Percentiles rank a stretch among this genome's conserved stretches.
phyloP scores from a whole-genome alignment of 2,888 invertebrate genomes.

The Drosophila planitibia region DNA sequence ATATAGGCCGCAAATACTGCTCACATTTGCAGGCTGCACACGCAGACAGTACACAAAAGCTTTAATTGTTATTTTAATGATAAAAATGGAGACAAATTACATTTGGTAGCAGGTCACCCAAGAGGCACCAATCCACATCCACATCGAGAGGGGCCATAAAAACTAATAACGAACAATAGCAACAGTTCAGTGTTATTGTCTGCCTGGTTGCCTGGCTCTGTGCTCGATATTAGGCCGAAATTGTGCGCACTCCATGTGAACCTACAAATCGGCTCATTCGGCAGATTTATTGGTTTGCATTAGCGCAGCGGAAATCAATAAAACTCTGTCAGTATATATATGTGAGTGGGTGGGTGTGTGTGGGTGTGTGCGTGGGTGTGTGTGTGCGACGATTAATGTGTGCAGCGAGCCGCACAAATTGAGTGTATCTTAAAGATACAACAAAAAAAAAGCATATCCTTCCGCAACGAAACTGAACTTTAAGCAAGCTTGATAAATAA shows the following conservation, averaged over 20 bases:
- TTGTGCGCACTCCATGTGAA: conserved; percentile 38
- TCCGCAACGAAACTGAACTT: conserved; percentile 12
- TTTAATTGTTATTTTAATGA: conserved; percentile 81
- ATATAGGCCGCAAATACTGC: conserved; percentile 72
- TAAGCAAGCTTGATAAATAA: conserved; percentile 17
- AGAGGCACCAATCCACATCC: conserved; percentile 29
- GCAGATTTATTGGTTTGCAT: conserved; percentile 76
- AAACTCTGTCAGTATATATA: conserved; percentile 22
- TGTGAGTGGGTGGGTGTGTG: not conserved
- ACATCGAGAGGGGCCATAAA: conserved; percentile 55
- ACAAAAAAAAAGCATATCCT: conserved; percentile 14
- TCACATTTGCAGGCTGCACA: conserved; percentile 63
- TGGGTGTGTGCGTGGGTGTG: not conserved
- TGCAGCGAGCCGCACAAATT: conserved; percentile 29
- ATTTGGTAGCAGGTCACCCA: conserved; percentile 46
- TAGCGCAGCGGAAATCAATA: conserved; percentile 80
- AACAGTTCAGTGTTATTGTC: conserved; percentile 74
- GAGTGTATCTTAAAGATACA: conserved; percentile 49
- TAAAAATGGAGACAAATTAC: conserved; percentile 80
- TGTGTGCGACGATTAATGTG: conserved; percentile 41
- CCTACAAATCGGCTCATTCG: conserved; percentile 78
- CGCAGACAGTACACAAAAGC: conserved; percentile 57
- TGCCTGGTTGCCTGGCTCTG: conserved; percentile 24
- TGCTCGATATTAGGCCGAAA: conserved; percentile 43
- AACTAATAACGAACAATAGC: conserved; percentile 73